phyloP scores from a whole-genome alignment of 2,888 invertebrate genomes.

The Archips xylosteana region DNA sequence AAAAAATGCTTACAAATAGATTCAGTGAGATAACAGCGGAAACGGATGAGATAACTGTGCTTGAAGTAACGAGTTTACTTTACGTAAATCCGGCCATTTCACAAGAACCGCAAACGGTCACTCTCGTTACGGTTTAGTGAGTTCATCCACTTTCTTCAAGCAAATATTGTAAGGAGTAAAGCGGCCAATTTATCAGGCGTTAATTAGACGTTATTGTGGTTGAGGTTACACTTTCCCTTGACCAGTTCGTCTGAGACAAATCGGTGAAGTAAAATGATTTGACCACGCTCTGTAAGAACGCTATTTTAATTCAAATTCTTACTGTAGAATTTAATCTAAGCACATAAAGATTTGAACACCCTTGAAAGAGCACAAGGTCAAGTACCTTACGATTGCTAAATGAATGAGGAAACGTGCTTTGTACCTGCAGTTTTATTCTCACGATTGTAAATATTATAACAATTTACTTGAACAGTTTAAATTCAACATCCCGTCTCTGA shows the following conservation, averaged over 20 bases:
- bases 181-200: conserved; percentile 43
- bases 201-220: conserved; percentile 33
- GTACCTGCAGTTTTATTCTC: conserved; percentile 35
- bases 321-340: conserved; percentile 1
- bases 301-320: not conserved
- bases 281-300: not conserved
- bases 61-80: conserved; percentile 55
- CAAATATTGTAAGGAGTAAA: conserved; percentile 45
- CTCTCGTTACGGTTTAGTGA: conserved; percentile 53
- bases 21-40: conserved; percentile 65
- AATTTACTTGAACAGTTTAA: conserved; percentile 28
- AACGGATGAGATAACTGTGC: conserved; percentile 63
- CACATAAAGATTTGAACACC: not conserved
- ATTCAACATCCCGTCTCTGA: conserved; percentile 14
- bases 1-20: conserved; percentile 48
- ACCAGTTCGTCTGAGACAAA: not conserved
- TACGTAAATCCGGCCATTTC: conserved; percentile 58
- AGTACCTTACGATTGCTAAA: conserved; percentile 29
- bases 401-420: conserved; percentile 30
- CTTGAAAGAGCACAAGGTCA: conserved; percentile 29
- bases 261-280: conserved; percentile 17
- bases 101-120: conserved; percentile 56
- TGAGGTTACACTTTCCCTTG: conserved; percentile 36
- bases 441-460: conserved; percentile 28
- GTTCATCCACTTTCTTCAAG: conserved; percentile 51